A percentile compares a stretch with the other conserved stretches of the same genome.
Evolutionary conservation across 92 coral and sea anemone genomes (phyloP).

Genomic region (Bergia sp.): DNA sequence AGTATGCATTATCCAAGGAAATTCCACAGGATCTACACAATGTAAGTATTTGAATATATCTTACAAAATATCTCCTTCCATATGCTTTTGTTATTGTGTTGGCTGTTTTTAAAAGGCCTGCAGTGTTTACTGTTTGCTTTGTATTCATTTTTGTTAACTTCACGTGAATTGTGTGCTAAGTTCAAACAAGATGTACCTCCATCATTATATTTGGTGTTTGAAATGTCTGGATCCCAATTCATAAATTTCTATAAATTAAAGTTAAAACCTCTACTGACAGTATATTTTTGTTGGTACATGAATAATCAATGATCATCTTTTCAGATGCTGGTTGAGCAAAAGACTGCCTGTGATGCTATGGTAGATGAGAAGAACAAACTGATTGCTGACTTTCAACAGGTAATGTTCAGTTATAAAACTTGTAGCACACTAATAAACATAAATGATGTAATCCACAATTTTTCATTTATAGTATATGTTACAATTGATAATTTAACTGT

Average conservation of each 20-base stretch:
- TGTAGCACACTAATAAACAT: neutral
- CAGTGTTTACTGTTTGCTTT: neutral
- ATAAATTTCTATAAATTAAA: no score
- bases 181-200: no score
- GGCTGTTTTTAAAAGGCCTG: neutral
- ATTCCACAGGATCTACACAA: conserved; percentile 91
- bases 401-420: neutral
- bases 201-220: no score
- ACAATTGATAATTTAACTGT: no score
- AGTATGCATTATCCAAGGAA: conserved; percentile 90
- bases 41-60: conserved; percentile 58
- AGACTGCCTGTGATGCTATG: conserved; percentile 89
- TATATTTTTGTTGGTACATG: no score
- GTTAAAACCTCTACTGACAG: no score
- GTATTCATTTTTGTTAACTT: neutral
- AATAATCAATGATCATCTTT: neutral
- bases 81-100: no score
- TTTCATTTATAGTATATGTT: no score
- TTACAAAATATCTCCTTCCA: neutral
- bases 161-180: no score
- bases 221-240: no score
- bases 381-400: conserved; percentile 95
- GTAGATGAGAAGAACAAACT: conserved; percentile 94
- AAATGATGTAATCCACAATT: no score
- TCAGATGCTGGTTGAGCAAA: conserved; percentile 92